Percentiles rank a stretch among this genome's conserved stretches.
Evolutionary conservation across 2,113 vertebrate genomes (phyloP).

Genomic region (Mandrillus leucophaeus): DNA sequence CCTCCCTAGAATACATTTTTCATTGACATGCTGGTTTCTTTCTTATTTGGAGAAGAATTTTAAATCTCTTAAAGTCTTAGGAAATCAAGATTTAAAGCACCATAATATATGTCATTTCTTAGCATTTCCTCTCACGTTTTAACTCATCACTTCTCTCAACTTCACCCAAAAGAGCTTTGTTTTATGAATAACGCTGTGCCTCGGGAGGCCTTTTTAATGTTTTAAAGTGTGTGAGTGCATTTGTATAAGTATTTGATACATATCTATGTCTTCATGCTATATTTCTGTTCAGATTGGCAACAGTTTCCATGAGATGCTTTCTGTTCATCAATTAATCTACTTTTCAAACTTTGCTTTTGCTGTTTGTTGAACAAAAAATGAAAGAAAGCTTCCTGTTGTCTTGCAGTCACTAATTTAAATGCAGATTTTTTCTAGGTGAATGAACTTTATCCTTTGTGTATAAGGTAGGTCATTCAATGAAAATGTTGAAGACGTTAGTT

Average conservation of each 20-base stretch:
- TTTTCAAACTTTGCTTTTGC: constrained; percentile 3
- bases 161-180: not conserved
- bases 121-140: not conserved
- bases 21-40: constrained; percentile 17
- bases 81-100: constrained; percentile 46
- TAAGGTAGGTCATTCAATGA: not conserved
- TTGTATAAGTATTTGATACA: not conserved
- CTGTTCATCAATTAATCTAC: not conserved
- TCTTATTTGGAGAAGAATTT: constrained; percentile 29
- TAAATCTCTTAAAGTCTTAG: not conserved
- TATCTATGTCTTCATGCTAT: not conserved
- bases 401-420: not conserved
- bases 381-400: not conserved
- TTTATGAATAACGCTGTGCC: not conserved
- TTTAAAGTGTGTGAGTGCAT: not conserved
- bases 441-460: not conserved
- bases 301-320: constrained; percentile 18
- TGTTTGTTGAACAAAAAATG: not conserved
- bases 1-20: not conserved
- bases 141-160: not conserved
- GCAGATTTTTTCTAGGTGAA: not conserved
- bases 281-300: constrained; percentile 46
- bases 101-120: not conserved
- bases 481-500: not conserved
- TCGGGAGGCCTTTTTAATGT: not conserved